phyloP scores from a whole-genome alignment of 2,113 vertebrate genomes.

The Zosterops pallidus region DNA sequence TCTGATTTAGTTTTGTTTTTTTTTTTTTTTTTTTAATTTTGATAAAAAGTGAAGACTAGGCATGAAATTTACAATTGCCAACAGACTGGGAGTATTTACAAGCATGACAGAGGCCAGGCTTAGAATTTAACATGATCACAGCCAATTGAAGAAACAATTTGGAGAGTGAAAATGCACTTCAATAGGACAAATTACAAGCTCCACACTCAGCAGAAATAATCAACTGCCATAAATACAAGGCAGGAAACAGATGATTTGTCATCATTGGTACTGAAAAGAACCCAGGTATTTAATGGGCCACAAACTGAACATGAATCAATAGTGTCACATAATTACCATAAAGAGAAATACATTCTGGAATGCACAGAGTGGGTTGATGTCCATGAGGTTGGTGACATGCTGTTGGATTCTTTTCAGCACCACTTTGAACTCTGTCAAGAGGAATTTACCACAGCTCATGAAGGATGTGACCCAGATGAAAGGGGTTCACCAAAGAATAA shows the following conservation, averaged over 20 bases:
- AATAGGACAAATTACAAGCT: not conserved
- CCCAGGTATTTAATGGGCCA: not conserved
- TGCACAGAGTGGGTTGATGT: rapidly evolving
- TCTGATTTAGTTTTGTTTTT: not conserved
- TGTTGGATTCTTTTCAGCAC: not conserved
- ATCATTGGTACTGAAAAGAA: not conserved
- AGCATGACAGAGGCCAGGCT: not conserved
- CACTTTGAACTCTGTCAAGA: not conserved
- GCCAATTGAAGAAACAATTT: not conserved
- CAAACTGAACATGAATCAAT: not conserved
- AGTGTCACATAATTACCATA: not conserved
- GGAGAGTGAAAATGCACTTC: not conserved
- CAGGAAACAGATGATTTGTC: not conserved
- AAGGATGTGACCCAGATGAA: not conserved
- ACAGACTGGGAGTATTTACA: not conserved
- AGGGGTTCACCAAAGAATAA: not conserved
- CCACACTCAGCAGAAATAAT: not conserved
- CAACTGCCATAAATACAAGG: not conserved
- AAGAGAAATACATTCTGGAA: not conserved
- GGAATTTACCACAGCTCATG: not conserved
- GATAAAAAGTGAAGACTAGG: not conserved
- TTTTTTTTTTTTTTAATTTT: not conserved
- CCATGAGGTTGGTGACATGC: not conserved
- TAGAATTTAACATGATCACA: not conserved
- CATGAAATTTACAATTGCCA: not conserved